Evolutionary conservation across 1,140 invertebrate genomes (phyloP), one percentile per base, ranked within the genome.

Genomic region (Camponotus vicinus): DNA sequence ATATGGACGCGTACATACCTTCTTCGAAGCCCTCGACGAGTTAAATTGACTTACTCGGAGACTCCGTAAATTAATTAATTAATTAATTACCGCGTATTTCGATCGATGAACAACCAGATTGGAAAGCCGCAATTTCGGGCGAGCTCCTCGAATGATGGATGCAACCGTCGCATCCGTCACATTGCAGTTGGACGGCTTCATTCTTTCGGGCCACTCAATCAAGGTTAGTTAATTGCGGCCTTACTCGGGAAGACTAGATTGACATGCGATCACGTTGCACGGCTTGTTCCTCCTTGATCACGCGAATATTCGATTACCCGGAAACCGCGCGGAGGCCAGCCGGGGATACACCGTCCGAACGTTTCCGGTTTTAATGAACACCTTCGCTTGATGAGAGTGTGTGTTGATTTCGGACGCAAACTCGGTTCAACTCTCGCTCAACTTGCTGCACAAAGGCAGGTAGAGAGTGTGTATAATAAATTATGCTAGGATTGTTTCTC

Each of bases 271-370:
- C 27, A n/a, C 11, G 11, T 82, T 61, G 49, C 49, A 37, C 79
- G 15, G 40, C 37, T 61, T 61, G 40, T 21, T 61, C 21, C 42
- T 49, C 40, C 69, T 13, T 37, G 69, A 73, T 73, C 69, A 83
- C 55, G 69, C 69, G 69, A 73, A 83, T 61, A 73, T 83, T 83
- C 69, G 69, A 83, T 83, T 83, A 75, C 18, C 11, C 4, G 52
- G 18, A 83, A 61, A 83, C 55, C 79, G 18, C 69, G n/a, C 42
- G 13, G 13, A 3, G 34, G 9, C 13, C 37, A 49, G 21, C 11
- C 11, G 37, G 15, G 15, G 27, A 21, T 71, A 55, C 79, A 13
- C 4, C 7, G 40, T 18, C 45, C 49, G 70, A 69, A 69, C 76
- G 61, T 49, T 63, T n/a, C 52, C 27, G 70, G 34, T 82, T 82